These are phyloP conservation scores for Synergus laeviventris DNA, from an alignment of 2,888 invertebrate genomes.

Conservation along the genomic window DNA sequence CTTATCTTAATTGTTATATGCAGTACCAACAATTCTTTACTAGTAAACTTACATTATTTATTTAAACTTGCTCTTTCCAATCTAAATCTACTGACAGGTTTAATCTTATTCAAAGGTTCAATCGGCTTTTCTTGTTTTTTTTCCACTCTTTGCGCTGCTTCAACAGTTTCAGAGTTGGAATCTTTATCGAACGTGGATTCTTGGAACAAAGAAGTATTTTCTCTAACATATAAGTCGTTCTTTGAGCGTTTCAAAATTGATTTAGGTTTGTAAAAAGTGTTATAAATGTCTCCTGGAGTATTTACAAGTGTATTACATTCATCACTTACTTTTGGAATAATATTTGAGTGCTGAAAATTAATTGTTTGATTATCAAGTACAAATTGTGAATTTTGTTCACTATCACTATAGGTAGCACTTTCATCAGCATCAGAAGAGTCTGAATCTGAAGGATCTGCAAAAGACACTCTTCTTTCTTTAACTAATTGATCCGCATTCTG, in stretches of 20 bases:
- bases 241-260: slow-evolving; percentile 69
- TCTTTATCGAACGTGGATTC: background rate
- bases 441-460: slow-evolving; percentile 51
- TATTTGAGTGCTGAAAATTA: slow-evolving; percentile 65
- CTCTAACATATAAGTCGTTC: slow-evolving; percentile 51
- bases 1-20: background rate
- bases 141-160: slow-evolving; percentile 51
- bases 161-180: background rate
- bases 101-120: slow-evolving; percentile 48
- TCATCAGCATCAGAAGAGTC: slow-evolving; percentile 30
- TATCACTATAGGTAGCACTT: slow-evolving; percentile 45
- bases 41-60: slow-evolving; percentile 47
- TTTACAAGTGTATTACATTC: slow-evolving; percentile 51
- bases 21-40: background rate
- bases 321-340: slow-evolving; percentile 45
- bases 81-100: slow-evolving; percentile 66
- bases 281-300: slow-evolving; percentile 68
- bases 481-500: slow-evolving; percentile 17
- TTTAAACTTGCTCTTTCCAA: slow-evolving; percentile 61
- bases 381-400: slow-evolving; percentile 20
- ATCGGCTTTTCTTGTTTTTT: slow-evolving; percentile 16
- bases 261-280: slow-evolving; percentile 63
- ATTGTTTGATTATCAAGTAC: slow-evolving; percentile 61
- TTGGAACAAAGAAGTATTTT: slow-evolving; percentile 12
- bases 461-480: slow-evolving; percentile 56